phyloP scores from a whole-genome alignment of 2,888 invertebrate species.

The Bhutanitis thaidina region DNA sequence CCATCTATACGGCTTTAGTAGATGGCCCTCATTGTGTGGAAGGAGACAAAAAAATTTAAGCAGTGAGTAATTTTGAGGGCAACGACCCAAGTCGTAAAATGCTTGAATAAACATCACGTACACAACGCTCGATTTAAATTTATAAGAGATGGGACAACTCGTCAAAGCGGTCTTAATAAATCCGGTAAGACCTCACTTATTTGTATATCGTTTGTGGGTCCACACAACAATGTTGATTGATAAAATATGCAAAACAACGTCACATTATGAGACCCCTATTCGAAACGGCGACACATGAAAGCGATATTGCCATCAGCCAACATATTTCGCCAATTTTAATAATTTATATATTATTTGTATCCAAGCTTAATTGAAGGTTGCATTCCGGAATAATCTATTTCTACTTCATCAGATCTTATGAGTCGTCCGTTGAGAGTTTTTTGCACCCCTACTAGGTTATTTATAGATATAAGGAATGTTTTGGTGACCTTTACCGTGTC shows the following conservation, averaged over 20 bases:
- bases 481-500: no score
- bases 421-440: no score
- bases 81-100: constrained; percentile 30
- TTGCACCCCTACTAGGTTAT: no score
- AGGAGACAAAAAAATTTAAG: constrained; percentile 16
- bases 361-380: no score
- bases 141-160: constrained; percentile 31
- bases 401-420: no score
- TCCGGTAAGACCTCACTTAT: constrained; percentile 43
- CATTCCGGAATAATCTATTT: no score
- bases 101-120: constrained; percentile 31
- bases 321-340: neutral
- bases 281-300: constrained; percentile 26
- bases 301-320: neutral
- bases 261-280: constrained; percentile 38
- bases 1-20: neutral
- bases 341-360: no score
- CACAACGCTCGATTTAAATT: constrained; percentile 33
- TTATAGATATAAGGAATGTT: no score
- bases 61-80: constrained; percentile 27
- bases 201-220: constrained; percentile 61
- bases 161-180: constrained; percentile 50
- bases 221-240: constrained; percentile 57
- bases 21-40: constrained; percentile 1
- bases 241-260: constrained; percentile 69